Evolutionary conservation across 2,888 invertebrate genomes (phyloP), one percentile per base, ranked within the genome.

Genomic region (Campoplex nolae): DNA sequence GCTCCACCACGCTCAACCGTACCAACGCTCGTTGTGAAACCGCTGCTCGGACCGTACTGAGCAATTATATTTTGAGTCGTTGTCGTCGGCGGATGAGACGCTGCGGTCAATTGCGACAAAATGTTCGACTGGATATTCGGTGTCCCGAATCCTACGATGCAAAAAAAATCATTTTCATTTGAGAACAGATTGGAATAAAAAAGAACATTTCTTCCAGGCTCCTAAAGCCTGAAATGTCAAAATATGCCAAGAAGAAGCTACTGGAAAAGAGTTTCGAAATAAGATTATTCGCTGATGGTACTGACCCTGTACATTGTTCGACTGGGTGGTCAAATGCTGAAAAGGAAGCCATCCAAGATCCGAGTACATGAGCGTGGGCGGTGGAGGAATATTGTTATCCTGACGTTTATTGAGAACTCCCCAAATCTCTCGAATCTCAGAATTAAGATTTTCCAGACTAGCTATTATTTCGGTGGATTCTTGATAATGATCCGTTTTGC

Each of bases 391-490:
- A 88, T 93, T 95, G 89, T 95, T 95, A 88, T 95, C 95, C 86
- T 96, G 96, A 86, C 96, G 96, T 90, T 96, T 96, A 88, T 96
- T 95, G 65, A 97, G 93, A 84, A 97, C 96, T 87, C 96, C 96
- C 95, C 97, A 96, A 87, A 97, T 97, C 92, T 97, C 97, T 71
- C 96, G 95, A 88, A 97, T 97, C 93, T 97, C 97, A 0, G 96
- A 96, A 93, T 97, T 97, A 28, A 97, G 95, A 91, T 96, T 97
- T 91, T 97, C 97, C 91, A 97, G 94, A 90, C 96, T 97, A 89
- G 96, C 96, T 88, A 97, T 96, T 89, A 96, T 97, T 92, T 96
- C 96, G 32, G 96, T 96, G 7, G 96, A 96, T 91, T 96, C 96
- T 93, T 96, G 96, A 92, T 96, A 95, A 88, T 95, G 95, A 90